Evolutionary conservation across 2,888 invertebrate species (phyloP), one percentile per base, ranked within the genome.

Genomic region (Trypoxylon attenuatum): DNA sequence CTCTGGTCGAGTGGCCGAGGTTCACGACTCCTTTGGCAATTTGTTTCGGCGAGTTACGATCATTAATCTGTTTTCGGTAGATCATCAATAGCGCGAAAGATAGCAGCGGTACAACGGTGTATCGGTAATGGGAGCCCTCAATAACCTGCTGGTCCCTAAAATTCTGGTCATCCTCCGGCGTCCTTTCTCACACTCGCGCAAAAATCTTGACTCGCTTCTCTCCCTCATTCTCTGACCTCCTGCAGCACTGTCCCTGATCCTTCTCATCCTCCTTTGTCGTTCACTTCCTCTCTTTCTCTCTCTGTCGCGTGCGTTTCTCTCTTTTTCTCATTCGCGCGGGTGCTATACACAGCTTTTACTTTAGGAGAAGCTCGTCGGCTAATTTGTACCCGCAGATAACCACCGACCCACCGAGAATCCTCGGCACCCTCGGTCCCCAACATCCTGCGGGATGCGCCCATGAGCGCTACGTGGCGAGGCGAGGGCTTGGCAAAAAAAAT

Each of bases 11-110:
- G 60, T 65, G 43, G 29, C 49, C 69, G 70, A 59, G 71, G 61
- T 62, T 23, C 33, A 41, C 59, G 51, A 69, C 73, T 76, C 76
- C 78, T 62, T 57, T 65, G 76, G 82, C 81, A 82, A 86, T 85
- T 85, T 82, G 85, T 84, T 84, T 66, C 78, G 45, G 52, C 71
- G 70, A 76, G 80, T 76, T 77, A 69, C 73, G 80, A 80, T 82
- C 85, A 85, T 86, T 85, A 85, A 85, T 86, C 82, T 80, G 81
- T 77, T 81, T 82, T 81, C 78, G 80, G 82, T 81, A 77, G 81
- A 84, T 84, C 86, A 86, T 86, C 84, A 85, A 86, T 85, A 86
- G 85, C 78, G 84, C 83, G 77, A 82, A 83, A 86, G 85, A 86
- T 85, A 86, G 80, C 78, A 71, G 71, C 61, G 67, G 29, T 66